Evolutionary conservation across 1,140 invertebrate genomes (phyloP).

Genomic region (Monochamus saltuarius): DNA sequence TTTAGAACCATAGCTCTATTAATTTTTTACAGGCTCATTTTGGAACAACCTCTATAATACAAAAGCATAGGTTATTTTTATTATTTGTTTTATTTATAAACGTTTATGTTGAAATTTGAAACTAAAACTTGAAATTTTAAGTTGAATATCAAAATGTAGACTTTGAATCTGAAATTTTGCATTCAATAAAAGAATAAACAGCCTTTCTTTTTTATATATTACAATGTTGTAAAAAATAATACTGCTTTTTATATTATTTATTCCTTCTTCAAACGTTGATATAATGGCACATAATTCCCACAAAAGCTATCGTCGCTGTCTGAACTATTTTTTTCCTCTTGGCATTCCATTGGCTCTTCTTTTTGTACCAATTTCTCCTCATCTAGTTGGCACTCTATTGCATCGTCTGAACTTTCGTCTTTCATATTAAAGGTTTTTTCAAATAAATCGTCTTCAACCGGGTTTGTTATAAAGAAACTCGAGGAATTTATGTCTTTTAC

Average conservation of each 20-base stretch:
- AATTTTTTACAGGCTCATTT: no score
- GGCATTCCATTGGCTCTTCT: neutral
- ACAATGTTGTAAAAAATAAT: neutral
- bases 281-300: conserved; percentile 32
- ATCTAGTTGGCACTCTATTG: conserved; percentile 15
- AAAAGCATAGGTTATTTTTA: no score
- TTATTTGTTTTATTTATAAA: no score
- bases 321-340: neutral
- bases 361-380: conserved; percentile 4
- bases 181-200: no score
- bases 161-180: no score
- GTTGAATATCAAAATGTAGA: no score
- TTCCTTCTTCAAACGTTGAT: conserved; percentile 30
- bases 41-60: no score
- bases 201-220: no score
- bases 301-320: conserved; percentile 29
- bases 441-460: conserved; percentile 41
- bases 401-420: conserved; percentile 17
- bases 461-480: conserved; percentile 38
- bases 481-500: conserved; percentile 20
- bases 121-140: no score
- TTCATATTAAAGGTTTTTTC: conserved; percentile 50
- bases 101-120: no score
- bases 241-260: neutral
- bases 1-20: no score